Evolutionary conservation across 1,140 invertebrate genomes (phyloP).

Genomic region (Camponotus pennsylvanicus): DNA sequence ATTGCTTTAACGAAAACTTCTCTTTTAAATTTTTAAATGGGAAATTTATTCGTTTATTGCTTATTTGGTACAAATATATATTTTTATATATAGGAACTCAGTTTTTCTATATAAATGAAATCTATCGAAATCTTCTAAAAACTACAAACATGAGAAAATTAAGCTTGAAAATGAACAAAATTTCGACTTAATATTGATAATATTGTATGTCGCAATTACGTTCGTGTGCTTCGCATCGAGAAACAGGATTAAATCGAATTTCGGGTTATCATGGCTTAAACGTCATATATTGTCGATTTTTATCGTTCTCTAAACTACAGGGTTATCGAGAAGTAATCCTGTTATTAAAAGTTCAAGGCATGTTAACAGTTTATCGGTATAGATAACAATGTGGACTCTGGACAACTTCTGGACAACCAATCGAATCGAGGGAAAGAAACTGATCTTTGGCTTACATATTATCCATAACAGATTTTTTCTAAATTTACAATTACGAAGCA

Average conservation of each 20-base stretch:
- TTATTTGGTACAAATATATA: too few relatives aligned
- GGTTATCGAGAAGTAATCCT: slow-evolving; percentile 62
- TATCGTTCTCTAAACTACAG: slow-evolving; percentile 47
- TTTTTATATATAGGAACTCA: too few relatives aligned
- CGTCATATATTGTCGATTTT: slow-evolving; percentile 45
- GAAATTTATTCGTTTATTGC: too few relatives aligned
- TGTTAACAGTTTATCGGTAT: slow-evolving; percentile 47
- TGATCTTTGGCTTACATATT: background rate
- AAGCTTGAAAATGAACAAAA: too few relatives aligned
- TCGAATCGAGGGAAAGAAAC: background rate
- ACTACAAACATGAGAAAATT: too few relatives aligned
- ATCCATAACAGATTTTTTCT: too few relatives aligned
- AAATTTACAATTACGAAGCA: background rate
- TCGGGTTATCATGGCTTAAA: slow-evolving; percentile 2
- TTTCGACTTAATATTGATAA: too few relatives aligned
- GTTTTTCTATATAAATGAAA: too few relatives aligned
- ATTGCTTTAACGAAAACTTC: too few relatives aligned
- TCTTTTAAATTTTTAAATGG: too few relatives aligned
- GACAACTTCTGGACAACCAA: background rate
- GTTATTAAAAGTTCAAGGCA: slow-evolving; percentile 39
- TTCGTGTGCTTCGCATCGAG: background rate
- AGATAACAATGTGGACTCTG: background rate
- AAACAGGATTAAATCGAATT: slow-evolving; percentile 12
- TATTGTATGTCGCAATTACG: too few relatives aligned
- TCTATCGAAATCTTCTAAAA: too few relatives aligned